These are phyloP conservation scores for Nymphicus hollandicus DNA, from an alignment of 2,113 vertebrate species.

Conservation along the genomic window DNA sequence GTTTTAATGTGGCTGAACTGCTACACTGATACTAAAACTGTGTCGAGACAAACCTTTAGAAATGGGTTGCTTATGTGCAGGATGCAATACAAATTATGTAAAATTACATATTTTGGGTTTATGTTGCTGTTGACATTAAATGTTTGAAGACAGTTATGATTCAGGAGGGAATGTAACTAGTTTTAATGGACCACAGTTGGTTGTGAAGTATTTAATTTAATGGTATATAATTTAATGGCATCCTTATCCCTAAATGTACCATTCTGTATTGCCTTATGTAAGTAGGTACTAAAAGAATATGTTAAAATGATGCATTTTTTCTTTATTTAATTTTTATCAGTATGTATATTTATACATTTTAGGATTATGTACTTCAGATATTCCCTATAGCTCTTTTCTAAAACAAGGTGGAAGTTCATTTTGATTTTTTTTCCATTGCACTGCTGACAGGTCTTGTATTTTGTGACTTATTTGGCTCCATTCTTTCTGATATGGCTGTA, in stretches of 20 bases:
- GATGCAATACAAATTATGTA: not conserved
- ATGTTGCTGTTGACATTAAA: not conserved
- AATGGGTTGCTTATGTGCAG: not conserved
- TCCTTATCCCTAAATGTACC: not conserved
- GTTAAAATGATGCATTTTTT: not conserved
- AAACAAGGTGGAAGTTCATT: slow-evolving; percentile 7
- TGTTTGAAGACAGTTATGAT: not conserved
- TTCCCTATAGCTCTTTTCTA: not conserved
- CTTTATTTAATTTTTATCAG: slow-evolving; percentile 8
- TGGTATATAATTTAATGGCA: not conserved
- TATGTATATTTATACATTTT: not conserved
- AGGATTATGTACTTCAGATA: not conserved
- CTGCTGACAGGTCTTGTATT: slow-evolving; percentile 5
- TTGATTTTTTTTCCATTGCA: slow-evolving; percentile 36
- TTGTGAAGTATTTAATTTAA: not conserved
- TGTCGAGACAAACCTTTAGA: not conserved
- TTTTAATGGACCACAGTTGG: not conserved
- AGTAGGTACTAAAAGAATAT: not conserved
- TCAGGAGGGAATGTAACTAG: not conserved
- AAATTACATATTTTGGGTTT: not conserved
- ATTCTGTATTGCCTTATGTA: not conserved
- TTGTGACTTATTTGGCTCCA: slow-evolving; percentile 36
- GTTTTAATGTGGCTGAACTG: not conserved
- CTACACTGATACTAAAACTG: not conserved
- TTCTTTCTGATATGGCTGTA: slow-evolving; percentile 17